These are phyloP conservation scores for Macquaria ambigua DNA, from an alignment of 2,113 vertebrate species.

Conservation along the genomic window DNA sequence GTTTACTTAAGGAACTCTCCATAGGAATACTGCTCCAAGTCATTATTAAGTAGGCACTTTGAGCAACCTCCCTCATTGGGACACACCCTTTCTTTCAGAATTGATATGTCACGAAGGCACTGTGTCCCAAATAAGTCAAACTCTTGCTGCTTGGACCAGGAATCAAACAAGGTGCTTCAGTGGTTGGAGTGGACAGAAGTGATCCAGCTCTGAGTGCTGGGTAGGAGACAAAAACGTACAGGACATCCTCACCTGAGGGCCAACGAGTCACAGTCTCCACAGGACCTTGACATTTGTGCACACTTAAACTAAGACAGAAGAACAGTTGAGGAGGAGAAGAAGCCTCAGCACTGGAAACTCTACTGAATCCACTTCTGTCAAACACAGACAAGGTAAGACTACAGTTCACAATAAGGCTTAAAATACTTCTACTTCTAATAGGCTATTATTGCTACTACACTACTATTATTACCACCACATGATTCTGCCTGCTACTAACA, in stretches of 20 bases:
- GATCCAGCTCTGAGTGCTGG: not conserved
- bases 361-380: not conserved
- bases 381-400: conserved; percentile 55
- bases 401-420: not conserved
- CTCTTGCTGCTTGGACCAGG: not conserved
- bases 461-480: not conserved
- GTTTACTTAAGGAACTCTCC: conserved; percentile 48
- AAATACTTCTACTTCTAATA: not conserved
- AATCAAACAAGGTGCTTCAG: conserved; percentile 14
- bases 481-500: not conserved
- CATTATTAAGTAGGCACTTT: conserved; percentile 47
- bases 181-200: not conserved
- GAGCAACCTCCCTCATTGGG: conserved; percentile 41
- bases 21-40: conserved; percentile 46
- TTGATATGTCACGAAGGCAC: conserved; percentile 47
- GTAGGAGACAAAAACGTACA: not conserved
- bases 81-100: conserved; percentile 63
- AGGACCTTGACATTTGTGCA: conserved; percentile 1
- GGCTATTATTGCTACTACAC: not conserved
- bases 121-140: conserved; percentile 16
- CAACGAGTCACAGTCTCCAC: not conserved
- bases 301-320: not conserved
- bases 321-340: not conserved
- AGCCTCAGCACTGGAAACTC: not conserved
- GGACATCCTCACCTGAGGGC: conserved; percentile 31